These are phyloP conservation scores for Sula dactylatra DNA, from an alignment of 2,113 vertebrate species.

Conservation along the genomic window DNA sequence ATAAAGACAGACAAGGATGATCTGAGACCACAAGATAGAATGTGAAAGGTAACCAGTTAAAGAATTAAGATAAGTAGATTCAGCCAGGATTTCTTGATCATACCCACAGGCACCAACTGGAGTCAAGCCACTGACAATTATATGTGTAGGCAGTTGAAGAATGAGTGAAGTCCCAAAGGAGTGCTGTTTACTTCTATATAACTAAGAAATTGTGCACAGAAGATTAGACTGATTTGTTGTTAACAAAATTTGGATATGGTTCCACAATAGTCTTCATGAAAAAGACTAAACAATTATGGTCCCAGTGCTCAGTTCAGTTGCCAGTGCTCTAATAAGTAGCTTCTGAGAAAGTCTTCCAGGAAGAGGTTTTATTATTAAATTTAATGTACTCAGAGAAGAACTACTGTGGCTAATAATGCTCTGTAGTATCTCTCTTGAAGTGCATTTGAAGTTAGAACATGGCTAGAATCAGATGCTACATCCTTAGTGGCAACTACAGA, in stretches of 20 bases:
- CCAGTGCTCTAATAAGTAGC: not conserved
- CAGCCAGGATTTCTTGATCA: not conserved
- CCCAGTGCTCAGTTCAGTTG: not conserved
- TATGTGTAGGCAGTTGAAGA: not conserved
- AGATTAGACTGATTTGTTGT: not conserved
- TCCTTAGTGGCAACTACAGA: not conserved
- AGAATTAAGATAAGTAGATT: not conserved
- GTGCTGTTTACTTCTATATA: not conserved
- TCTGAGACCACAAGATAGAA: not conserved
- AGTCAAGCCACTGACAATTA: not conserved
- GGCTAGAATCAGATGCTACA: not conserved
- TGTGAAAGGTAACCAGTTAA: slow-evolving; percentile 11
- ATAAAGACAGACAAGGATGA: not conserved
- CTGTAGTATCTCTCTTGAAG: not conserved
- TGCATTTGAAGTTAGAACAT: not conserved
- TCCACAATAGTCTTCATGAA: not conserved
- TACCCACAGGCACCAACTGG: not conserved
- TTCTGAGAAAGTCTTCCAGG: not conserved
- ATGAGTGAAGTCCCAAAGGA: not conserved
- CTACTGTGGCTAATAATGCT: not conserved
- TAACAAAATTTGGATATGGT: not conserved
- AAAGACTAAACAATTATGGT: not conserved
- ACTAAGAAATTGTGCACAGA: not conserved
- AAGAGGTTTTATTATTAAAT: not conserved
- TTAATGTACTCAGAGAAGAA: not conserved